Base-by-base conservation (phyloP, 2,113 vertebrate species). In the Beaufortia kweichowensis region DNA sequence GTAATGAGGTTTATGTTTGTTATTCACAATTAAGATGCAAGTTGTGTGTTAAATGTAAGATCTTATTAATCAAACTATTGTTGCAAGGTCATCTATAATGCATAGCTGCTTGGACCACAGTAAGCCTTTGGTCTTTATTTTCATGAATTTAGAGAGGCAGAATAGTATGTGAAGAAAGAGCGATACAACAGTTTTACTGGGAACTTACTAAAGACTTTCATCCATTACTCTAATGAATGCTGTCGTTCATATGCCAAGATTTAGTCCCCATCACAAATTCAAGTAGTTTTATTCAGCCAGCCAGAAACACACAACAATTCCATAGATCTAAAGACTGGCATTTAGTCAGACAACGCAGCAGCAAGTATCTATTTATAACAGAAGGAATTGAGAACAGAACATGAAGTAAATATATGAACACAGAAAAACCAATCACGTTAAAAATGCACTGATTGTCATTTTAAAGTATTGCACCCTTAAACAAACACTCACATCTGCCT, bases 211-310 rank as follows among this genome's bases (percentile, higher is more conserved):
- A 68, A 68, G 15, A 28, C 24, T 1, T 28, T 28, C 26, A 53
- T 6, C 67, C 67, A 35, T 70, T 68, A n/a, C 66, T 33, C 2
- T 56, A 55, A 70, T 56, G 12, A 70, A 56, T 23, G 21, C 21
- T 53, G 41, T 5, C 3, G 17, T 67, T 67, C 65, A 67, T 31
- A 31, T 12, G 2, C 24, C 2, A 29, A 29, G 43, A 29, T 23
- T 31, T 23, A 28, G 26, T 12, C 43, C 17, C 26, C 21, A 17
- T 68, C 19, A 29, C 43, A 17, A 28, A 50, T 29, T 29, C 24
- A 48, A 29, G 17, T 46, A 8, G 24, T 65, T 46, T 61, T 62
- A 6, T 28, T 26, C 23, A 67, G n/a, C 10, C 2, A 39, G 35
- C n/a, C 65, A 68, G 26, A 7, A 68, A 68, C 28, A 48, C 64